Evolutionary conservation across 2,797 vertebrate species (phyloP).

Genomic region (Taeniopygia guttata): DNA sequence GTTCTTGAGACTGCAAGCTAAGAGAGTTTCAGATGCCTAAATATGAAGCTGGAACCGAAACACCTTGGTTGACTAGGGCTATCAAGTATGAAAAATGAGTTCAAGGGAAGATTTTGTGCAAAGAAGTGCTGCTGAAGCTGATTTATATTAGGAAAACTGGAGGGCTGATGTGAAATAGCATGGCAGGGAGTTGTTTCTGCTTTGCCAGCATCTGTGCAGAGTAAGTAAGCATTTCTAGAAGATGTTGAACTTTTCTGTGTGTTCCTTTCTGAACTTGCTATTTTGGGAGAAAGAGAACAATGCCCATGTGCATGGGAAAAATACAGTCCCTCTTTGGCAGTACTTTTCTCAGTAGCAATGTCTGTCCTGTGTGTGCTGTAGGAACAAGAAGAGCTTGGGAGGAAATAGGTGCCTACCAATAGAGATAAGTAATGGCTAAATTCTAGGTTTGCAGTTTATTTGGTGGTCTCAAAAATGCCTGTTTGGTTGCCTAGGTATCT

Average conservation of each 20-base stretch:
- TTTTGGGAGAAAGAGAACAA: background rate
- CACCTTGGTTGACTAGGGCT: background rate
- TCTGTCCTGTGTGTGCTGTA: background rate
- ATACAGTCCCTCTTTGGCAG: background rate
- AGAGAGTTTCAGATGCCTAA: background rate
- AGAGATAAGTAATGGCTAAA: background rate
- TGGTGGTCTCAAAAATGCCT: background rate
- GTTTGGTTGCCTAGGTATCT: background rate
- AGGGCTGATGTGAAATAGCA: background rate
- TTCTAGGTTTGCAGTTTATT: background rate
- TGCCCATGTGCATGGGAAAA: background rate
- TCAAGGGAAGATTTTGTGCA: rapidly evolving
- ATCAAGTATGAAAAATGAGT: background rate
- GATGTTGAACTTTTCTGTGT: background rate
- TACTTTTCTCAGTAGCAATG: background rate
- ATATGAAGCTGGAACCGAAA: background rate
- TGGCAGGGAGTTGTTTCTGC: background rate
- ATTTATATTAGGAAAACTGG: background rate
- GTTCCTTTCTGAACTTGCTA: background rate
- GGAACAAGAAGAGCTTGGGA: background rate
- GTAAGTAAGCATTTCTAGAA: background rate
- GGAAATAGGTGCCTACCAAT: background rate
- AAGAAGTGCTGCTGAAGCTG: background rate
- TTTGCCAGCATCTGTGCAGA: background rate
- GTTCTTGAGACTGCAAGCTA: background rate